Evolutionary conservation across 2,888 invertebrate species (phyloP).

Genomic region (Neoaliturus tenellus): DNA sequence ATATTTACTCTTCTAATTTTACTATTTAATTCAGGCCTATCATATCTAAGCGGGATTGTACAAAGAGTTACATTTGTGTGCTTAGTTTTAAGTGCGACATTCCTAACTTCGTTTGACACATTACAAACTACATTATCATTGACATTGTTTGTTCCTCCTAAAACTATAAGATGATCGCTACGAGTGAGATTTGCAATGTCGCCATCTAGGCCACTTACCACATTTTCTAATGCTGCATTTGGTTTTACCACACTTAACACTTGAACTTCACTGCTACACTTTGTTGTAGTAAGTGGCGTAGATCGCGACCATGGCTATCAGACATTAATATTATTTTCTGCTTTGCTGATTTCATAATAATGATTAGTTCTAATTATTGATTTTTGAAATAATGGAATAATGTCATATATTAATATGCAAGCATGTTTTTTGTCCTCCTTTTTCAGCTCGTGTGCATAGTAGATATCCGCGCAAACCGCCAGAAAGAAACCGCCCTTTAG

Average conservation of each 20-base stretch:
- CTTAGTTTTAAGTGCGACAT: neutral
- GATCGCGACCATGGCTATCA: neutral
- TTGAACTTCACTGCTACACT: neutral
- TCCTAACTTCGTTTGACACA: neutral
- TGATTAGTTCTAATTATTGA: too few species aligned
- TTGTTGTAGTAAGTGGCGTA: neutral
- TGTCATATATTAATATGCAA: too few species aligned
- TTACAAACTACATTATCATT: neutral
- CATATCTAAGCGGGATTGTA: neutral
- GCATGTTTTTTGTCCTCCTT: too few species aligned
- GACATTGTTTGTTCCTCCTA: neutral
- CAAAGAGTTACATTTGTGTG: neutral
- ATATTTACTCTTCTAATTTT: neutral
- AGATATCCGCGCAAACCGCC: too few species aligned
- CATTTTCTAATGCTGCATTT: constrained; percentile 7
- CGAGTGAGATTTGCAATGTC: neutral
- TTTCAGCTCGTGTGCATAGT: too few species aligned
- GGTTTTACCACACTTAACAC: neutral
- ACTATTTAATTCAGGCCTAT: neutral
- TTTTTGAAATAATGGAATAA: too few species aligned
- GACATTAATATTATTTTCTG: neutral
- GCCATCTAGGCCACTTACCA: neutral
- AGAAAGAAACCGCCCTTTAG: too few species aligned
- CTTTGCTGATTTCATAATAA: too few species aligned
- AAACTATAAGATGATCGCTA: neutral